phyloP scores from a whole-genome alignment of 2,888 invertebrate genomes.

The Myathropa florea region DNA sequence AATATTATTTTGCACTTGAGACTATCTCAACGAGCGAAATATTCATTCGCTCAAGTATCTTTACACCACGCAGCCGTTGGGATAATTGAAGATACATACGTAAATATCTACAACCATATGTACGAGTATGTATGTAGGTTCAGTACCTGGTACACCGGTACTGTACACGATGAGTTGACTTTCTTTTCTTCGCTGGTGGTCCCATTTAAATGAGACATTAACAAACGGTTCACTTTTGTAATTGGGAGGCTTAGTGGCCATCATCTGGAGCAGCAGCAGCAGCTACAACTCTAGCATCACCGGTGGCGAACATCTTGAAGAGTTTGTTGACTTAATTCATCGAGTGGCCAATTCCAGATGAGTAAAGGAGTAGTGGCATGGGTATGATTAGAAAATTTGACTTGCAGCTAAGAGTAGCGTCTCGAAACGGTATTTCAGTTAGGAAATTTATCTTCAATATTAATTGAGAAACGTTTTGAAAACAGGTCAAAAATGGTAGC shows the following conservation, averaged over 20 bases:
- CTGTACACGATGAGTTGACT: constrained; percentile 21
- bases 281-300: constrained; percentile 26
- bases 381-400: constrained; percentile 17
- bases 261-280: constrained; percentile 48
- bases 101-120: background rate
- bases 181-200: constrained; percentile 56
- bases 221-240: constrained; percentile 35
- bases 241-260: constrained; percentile 61
- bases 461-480: too few relatives aligned
- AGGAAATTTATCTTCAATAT: too few relatives aligned
- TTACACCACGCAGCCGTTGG: constrained; percentile 21
- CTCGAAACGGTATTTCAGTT: background rate
- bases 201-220: constrained; percentile 58
- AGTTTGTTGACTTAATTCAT: constrained; percentile 46
- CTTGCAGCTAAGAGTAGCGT: background rate
- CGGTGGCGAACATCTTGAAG: constrained; percentile 35
- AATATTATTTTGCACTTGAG: constrained; percentile 65
- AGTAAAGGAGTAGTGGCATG: background rate
- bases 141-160: constrained; percentile 14
- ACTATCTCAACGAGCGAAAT: constrained; percentile 54
- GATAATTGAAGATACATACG: constrained; percentile 41
- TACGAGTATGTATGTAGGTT: background rate
- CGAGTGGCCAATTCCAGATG: constrained; percentile 50
- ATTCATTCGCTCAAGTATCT: constrained; percentile 47
- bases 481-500: too few relatives aligned